phyloP scores from a whole-genome alignment of 1,140 invertebrate species.

The Drosophila repleta region DNA sequence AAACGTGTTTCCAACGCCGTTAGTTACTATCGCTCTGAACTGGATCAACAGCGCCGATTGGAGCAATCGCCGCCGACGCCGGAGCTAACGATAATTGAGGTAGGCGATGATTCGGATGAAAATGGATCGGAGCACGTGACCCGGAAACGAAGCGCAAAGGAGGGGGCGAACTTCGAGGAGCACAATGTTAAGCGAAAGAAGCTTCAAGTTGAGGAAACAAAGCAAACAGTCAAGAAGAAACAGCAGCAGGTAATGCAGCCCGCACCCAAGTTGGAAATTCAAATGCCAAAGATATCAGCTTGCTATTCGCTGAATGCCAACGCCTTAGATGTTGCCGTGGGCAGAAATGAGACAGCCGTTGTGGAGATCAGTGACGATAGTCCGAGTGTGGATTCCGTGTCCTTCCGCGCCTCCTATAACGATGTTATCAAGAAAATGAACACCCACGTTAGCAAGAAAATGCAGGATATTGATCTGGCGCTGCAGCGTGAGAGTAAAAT shows the following conservation, averaged over 20 bases:
- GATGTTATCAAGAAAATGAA: slow-evolving; percentile 79
- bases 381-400: slow-evolving; percentile 13
- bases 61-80: slow-evolving; percentile 7
- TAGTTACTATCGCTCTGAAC: slow-evolving; percentile 54
- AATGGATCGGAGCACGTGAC: slow-evolving; percentile 3
- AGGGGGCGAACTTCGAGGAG: neutral
- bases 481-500: slow-evolving; percentile 76
- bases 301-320: slow-evolving; percentile 62
- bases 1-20: slow-evolving; percentile 38
- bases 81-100: slow-evolving; percentile 33
- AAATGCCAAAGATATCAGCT: slow-evolving; percentile 63
- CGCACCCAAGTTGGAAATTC: slow-evolving; percentile 38
- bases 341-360: slow-evolving; percentile 1
- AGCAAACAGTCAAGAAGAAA: neutral
- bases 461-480: slow-evolving; percentile 80
- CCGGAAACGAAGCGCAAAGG: slow-evolving; percentile 3
- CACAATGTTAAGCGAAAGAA: slow-evolving; percentile 7
- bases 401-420: slow-evolving; percentile 57
- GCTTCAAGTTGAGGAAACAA: neutral
- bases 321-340: slow-evolving; percentile 27
- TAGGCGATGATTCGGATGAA: slow-evolving; percentile 60
- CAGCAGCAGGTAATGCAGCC: neutral
- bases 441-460: slow-evolving; percentile 75
- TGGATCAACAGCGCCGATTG: slow-evolving; percentile 53
- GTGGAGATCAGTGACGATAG: neutral